Conservation (phyloP, 1,140 invertebrate species). For the Rhagoletis zephyria region DNA sequence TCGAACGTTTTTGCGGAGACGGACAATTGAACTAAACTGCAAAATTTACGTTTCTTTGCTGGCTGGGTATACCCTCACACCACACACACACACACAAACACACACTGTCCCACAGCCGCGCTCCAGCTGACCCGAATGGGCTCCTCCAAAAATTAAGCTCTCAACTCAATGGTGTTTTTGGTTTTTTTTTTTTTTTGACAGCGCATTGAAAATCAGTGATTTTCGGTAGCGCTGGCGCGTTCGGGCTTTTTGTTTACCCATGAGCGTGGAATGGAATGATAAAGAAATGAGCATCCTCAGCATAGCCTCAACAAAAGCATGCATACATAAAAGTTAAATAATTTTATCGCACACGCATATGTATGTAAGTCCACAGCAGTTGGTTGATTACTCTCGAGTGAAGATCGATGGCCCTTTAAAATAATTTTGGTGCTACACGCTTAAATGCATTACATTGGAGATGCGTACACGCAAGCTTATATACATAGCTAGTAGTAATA, state of each 20-base stretch:
- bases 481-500: too few species aligned
- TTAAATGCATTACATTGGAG: background rate
- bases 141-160: background rate
- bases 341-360: background rate
- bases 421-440: background rate
- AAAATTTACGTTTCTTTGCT: too few species aligned
- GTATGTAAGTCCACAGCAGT: background rate
- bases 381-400: background rate
- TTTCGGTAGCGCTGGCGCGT: background rate
- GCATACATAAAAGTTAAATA: background rate
- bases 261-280: constrained; percentile 20
- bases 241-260: constrained; percentile 30
- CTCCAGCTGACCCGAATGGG: background rate
- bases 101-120: background rate
- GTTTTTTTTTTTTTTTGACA: background rate
- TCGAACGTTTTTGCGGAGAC: too few species aligned
- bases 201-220: background rate
- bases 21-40: too few species aligned
- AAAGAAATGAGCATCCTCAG: background rate
- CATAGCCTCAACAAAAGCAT: background rate
- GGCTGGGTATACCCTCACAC: too few species aligned
- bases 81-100: background rate
- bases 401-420: background rate
- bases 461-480: too few species aligned
- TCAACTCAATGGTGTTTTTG: background rate